A percentile compares a stretch with the other conserved stretches of the same genome.
These are phyloP conservation scores for Sarcophaga subvicina DNA, from an alignment of 2,888 invertebrate genomes.

Conservation along the genomic window DNA sequence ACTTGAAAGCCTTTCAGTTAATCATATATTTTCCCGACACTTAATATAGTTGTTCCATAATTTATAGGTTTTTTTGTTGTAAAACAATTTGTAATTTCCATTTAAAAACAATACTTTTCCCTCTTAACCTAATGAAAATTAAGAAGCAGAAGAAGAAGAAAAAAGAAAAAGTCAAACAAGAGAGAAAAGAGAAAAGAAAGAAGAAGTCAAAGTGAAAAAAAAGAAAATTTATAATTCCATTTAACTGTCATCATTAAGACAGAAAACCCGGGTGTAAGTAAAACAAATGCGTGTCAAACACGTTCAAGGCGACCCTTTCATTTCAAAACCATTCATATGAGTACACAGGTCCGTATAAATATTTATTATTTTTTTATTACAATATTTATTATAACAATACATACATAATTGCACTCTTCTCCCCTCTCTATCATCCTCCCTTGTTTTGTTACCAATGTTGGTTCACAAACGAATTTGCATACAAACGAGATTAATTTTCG, in stretches of 20 bases:
- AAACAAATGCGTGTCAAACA: constrained; percentile 65
- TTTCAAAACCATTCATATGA: background rate
- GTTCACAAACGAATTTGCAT: constrained; percentile 58
- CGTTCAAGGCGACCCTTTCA: constrained; percentile 45
- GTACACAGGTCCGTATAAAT: background rate
- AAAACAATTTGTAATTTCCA: background rate
- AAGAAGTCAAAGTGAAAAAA: background rate
- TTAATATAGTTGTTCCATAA: background rate
- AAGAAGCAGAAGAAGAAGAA: background rate
- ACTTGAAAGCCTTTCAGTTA: no score
- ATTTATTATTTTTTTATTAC: constrained; percentile 1
- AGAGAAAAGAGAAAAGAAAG: background rate
- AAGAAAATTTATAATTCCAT: constrained; percentile 47
- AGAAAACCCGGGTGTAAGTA: constrained; percentile 52
- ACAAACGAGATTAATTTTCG: constrained; percentile 58
- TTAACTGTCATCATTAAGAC: constrained; percentile 66
- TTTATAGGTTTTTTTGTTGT: background rate
- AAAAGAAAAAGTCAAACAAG: background rate
- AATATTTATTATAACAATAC: background rate
- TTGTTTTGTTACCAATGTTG: background rate
- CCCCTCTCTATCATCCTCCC: background rate
- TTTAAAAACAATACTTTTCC: no score
- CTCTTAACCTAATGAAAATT: background rate
- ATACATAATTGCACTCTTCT: constrained; percentile 1
- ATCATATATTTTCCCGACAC: background rate